Base-by-base conservation (phyloP, 2,797 vertebrate species). In the Vultur gryphus region DNA sequence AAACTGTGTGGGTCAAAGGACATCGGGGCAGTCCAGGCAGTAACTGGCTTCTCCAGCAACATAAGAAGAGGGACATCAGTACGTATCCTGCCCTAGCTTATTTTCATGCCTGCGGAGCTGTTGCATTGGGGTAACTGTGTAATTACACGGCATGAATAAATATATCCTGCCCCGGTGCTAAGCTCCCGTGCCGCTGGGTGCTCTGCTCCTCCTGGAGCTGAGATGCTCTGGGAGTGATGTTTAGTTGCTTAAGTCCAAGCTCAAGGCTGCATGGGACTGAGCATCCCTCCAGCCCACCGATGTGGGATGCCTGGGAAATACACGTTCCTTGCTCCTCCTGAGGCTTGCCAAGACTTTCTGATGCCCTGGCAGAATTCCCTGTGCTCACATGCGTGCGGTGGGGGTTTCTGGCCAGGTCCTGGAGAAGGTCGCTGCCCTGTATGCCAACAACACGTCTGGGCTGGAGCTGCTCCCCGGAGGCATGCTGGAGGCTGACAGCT, bases 381-480 rank as follows among this genome's bases (percentile, higher is more conserved):
- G 66, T 58, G 55, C 48, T 90, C 58, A 91, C 14, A 1, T 2
- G 3, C 4, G 8, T 46, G 17, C 0, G 33, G 11, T n/a, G 59
- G 59, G 46, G n/a, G 2, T 35, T 93, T 89, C 69, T 84, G 75
- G 57, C 24, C 77, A 97, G 97, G 88, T 95, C 39, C 62, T 94
- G 61, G 49, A 92, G 41, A 43, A 85, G 12, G 94, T 99, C 0
- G 95, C 98, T 33, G 94, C 96, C 29, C 96, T 99, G 33, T 99
- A 99, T 59, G 49, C 72, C 52, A 95, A 98, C 67, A 98, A 99
- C 67, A 59, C 97, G 9, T 98, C 98, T 26, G 97, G 96, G 78
- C 97, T 99, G 92, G 99, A 99, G 96, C 96, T 99, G 90, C 98
- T 99, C 88, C 98, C 98, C 0, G 99, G 99, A 52, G 99, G 98